These are phyloP conservation scores for Fundulus diaphanus DNA, from an alignment of 2,797 vertebrate genomes.

Conservation along the genomic window DNA sequence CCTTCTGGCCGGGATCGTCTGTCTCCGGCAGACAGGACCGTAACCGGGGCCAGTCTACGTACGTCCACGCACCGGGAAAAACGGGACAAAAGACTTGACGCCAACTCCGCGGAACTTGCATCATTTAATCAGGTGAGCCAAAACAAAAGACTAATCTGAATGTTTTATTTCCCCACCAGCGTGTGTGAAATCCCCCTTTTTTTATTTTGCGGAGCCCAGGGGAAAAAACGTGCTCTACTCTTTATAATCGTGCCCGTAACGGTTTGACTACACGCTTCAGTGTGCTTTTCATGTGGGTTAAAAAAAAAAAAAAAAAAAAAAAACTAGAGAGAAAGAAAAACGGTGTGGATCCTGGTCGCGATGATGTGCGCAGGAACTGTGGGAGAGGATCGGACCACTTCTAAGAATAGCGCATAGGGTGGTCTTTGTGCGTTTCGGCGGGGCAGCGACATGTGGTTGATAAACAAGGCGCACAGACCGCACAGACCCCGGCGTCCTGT, in stretches of 20 bases:
- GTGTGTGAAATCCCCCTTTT: constrained; percentile 24
- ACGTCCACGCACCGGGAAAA: constrained; percentile 53
- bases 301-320: background rate
- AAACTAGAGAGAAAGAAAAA: background rate
- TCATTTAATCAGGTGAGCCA: constrained; percentile 70
- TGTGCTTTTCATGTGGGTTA: background rate
- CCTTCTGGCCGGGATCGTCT: constrained; percentile 47
- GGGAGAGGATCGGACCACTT: constrained; percentile 71
- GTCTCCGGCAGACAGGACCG: constrained; percentile 62
- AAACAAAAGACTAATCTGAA: constrained; percentile 23
- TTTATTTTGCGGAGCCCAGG: constrained; percentile 1
- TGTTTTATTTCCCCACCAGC: constrained; percentile 8
- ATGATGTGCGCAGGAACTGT: constrained; percentile 52
- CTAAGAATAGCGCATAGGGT: constrained; percentile 82
- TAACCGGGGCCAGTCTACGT: constrained; percentile 58
- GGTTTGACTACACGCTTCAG: background rate
- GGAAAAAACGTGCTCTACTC: constrained; percentile 12
- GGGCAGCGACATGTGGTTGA: constrained; percentile 79
- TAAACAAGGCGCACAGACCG: constrained; percentile 68
- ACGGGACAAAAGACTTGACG: constrained; percentile 56
- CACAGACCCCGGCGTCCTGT: constrained; percentile 56
- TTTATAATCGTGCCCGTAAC: background rate
- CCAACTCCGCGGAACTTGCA: constrained; percentile 43
- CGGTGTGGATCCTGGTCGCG: constrained; percentile 13
- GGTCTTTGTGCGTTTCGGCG: constrained; percentile 82